These are phyloP conservation scores for Andrena haemorrhoa DNA, from an alignment of 2,888 invertebrate species.

Conservation along the genomic window DNA sequence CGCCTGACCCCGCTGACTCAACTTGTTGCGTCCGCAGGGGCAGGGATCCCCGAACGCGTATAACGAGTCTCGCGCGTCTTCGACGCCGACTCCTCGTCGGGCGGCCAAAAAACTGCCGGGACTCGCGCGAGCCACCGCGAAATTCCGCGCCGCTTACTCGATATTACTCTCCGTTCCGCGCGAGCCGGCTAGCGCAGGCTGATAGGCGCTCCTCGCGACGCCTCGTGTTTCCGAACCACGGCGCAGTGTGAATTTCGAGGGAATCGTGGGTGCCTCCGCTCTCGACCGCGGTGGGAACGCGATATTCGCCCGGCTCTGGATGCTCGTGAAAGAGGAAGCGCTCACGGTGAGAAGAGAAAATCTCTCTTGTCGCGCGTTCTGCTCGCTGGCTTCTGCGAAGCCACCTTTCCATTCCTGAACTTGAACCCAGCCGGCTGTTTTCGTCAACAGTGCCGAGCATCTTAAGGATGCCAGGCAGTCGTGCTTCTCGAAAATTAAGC, in stretches of 20 bases:
- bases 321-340: conserved; percentile 16
- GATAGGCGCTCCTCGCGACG: background rate
- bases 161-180: too few species aligned
- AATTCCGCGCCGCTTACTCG: too few species aligned
- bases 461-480: too few species aligned
- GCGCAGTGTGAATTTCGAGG: background rate
- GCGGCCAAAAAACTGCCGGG: too few species aligned
- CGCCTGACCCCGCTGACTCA: conserved; percentile 23
- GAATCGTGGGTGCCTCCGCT: too few species aligned
- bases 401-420: conserved; percentile 34
- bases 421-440: conserved; percentile 8
- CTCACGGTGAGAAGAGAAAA: conserved; percentile 37
- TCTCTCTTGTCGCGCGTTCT: conserved; percentile 7
- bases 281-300: conserved; percentile 5
- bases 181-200: background rate
- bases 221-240: background rate
- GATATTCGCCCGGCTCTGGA: background rate
- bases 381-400: conserved; percentile 4
- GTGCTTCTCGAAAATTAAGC: too few species aligned
- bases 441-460: background rate
- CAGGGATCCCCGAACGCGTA: conserved; percentile 29
- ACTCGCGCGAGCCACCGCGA: too few species aligned
- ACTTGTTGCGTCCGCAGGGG: conserved; percentile 33
- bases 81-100: too few species aligned
- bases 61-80: too few species aligned